Conservation (phyloP, 2,888 invertebrate genomes). For the Drosophila villosipedis region DNA sequence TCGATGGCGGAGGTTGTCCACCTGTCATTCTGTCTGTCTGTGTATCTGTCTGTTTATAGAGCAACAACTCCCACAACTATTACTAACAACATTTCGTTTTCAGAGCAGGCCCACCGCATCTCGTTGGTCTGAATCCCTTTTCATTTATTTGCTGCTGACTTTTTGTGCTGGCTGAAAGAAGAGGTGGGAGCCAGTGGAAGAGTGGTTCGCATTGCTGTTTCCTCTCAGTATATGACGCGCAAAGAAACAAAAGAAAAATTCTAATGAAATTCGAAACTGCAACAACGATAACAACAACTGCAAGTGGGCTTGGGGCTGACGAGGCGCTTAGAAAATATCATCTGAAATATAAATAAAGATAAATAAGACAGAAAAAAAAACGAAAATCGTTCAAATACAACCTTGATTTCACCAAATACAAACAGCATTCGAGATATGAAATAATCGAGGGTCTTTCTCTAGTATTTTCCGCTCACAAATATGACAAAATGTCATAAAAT, state of each 20-base stretch:
- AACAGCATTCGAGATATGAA: slow-evolving; percentile 25
- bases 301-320: neutral
- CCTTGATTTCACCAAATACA: slow-evolving; percentile 47
- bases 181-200: neutral
- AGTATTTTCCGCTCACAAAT: slow-evolving; percentile 9
- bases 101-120: slow-evolving; percentile 3
- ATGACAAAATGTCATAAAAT: slow-evolving; percentile 13
- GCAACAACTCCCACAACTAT: slow-evolving; percentile 16
- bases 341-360: slow-evolving; percentile 54
- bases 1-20: slow-evolving; percentile 2
- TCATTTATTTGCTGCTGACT: slow-evolving; percentile 38
- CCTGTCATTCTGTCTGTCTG: neutral
- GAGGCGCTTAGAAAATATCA: slow-evolving; percentile 59
- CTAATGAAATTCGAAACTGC: slow-evolving; percentile 74
- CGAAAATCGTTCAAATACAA: slow-evolving; percentile 23
- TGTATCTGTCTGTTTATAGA: slow-evolving; percentile 42
- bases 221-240: slow-evolving; percentile 45
- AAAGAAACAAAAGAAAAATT: slow-evolving; percentile 66
- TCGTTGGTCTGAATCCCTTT: slow-evolving; percentile 21
- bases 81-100: neutral
- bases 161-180: neutral
- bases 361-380: neutral
- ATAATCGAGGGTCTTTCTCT: slow-evolving; percentile 20
- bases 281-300: slow-evolving; percentile 28
- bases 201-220: slow-evolving; percentile 45